Evolutionary conservation across 2,797 vertebrate species (phyloP), one percentile per base, ranked within the genome.

Genomic region (Silurus aristotelis): DNA sequence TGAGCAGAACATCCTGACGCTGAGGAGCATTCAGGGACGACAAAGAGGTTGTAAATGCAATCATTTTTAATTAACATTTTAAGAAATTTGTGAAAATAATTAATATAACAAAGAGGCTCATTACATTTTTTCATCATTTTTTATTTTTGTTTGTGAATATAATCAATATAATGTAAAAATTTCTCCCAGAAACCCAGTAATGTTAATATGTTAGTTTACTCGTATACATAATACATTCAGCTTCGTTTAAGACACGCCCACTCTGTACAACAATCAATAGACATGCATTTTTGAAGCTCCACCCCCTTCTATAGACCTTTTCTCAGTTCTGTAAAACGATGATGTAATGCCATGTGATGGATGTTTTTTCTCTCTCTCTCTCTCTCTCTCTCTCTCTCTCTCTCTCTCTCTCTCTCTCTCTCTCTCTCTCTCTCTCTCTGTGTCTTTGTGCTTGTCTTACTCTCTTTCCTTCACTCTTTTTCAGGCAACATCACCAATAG

Each of bases 1-100:
- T 0, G 96, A 97, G 93, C 96, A 97, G 94, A 97, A 97, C 92
- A 97, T 97, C 93, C 90, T 97, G 93, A 96, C 95, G 7, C 94
- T 97, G 84, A 95, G 96, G 89, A 97, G 96, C 93, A 97, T 97
- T 94, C 96, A 97, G 93, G 96, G 96, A 86, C 94, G 96, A 90
- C 96, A 97, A 88, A 95, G 96, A 97, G 96, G 96, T 97, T 17
- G 67, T 8, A n/a, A 80, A 17, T 38, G 3, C 6, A 6, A 2
- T 13, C 31, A 6, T 70, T 19, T 15, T 19, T 19, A 5, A 61
- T 61, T 27, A 66, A 66, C n/a, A 25, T 20, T 38, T 38, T 1
- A 38, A 5, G 4, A 38, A 38, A 38, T 38, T 38, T 38, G 31
- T 38, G 31, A 38, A 38, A 38, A 38, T 38, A 38, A 38, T 38